phyloP scores from a whole-genome alignment of 2,888 invertebrate species.

The Dioctria rufipes region DNA sequence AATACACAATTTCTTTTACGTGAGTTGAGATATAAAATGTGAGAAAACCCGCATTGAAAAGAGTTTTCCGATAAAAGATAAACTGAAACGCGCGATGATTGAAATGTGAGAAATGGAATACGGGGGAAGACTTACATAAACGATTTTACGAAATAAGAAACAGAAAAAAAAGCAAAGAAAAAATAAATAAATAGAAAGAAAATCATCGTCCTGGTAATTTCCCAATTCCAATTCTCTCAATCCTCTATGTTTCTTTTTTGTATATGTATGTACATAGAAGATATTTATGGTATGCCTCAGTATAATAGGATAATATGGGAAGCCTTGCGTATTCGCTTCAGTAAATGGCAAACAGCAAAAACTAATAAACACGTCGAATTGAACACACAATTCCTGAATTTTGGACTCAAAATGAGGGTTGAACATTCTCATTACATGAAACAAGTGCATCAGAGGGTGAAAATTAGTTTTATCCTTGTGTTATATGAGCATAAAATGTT shows the following conservation, averaged over 20 bases:
- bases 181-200: too few species aligned
- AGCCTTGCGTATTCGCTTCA: constrained; percentile 3
- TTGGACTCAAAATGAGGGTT: neutral
- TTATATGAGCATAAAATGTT: constrained; percentile 16
- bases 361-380: constrained; percentile 21
- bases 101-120: constrained; percentile 31
- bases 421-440: constrained; percentile 11
- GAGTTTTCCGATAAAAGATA: constrained; percentile 25
- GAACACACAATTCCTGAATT: neutral
- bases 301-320: neutral
- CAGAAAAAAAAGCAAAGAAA: neutral
- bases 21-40: constrained; percentile 11
- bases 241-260: neutral
- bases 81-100: constrained; percentile 36
- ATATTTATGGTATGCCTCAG: neutral
- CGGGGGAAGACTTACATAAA: constrained; percentile 10
- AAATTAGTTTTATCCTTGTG: constrained; percentile 43
- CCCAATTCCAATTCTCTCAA: neutral
- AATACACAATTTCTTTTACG: constrained; percentile 24
- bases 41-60: neutral
- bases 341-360: constrained; percentile 27
- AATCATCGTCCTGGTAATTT: neutral
- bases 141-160: neutral
- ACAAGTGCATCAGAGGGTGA: constrained; percentile 32
- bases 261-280: neutral